Evolutionary conservation across 2,888 invertebrate genomes (phyloP).

Genomic region (Synanthedon andrenaeformis): DNA sequence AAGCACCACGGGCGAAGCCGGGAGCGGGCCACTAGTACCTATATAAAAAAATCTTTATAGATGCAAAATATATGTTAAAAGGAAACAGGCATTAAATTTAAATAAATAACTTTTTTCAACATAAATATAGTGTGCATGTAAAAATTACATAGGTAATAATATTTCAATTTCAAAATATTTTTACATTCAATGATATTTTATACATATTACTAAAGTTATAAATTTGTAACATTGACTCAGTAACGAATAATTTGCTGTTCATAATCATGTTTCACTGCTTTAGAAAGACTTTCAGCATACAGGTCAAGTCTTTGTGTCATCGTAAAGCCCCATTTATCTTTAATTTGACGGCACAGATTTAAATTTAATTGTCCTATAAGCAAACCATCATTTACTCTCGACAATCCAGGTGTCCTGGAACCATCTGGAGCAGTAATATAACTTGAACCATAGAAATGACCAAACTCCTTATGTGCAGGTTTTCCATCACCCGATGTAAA

Average conservation of each 20-base stretch:
- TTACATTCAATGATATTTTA: too few relatives aligned
- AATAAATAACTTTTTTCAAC: too few relatives aligned
- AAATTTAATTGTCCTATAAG: constrained; percentile 91
- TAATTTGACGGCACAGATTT: constrained; percentile 93
- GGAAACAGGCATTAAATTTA: too few relatives aligned
- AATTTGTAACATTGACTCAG: background rate
- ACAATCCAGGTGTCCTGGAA: constrained; percentile 86
- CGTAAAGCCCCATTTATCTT: constrained; percentile 95
- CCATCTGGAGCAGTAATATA: constrained; percentile 97
- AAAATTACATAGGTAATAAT: too few relatives aligned
- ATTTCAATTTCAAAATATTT: too few relatives aligned
- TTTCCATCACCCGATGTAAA: constrained; percentile 73
- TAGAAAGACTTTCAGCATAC: constrained; percentile 82
- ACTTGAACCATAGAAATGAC: constrained; percentile 97
- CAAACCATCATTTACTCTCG: constrained; percentile 85
- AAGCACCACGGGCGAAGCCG: too few relatives aligned
- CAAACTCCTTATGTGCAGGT: constrained; percentile 88
- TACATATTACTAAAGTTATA: too few relatives aligned
- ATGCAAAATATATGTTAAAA: too few relatives aligned
- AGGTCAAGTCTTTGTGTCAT: constrained; percentile 95
- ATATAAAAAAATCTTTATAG: too few relatives aligned
- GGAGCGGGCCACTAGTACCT: too few relatives aligned
- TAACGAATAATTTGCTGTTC: constrained; percentile 35
- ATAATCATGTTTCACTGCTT: constrained; percentile 40
- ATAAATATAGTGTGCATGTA: too few relatives aligned